Percentiles rank a stretch among this genome's conserved stretches.
Conservation (phyloP, 2,113 vertebrate genomes). For the Fulmarus glacialis region DNA sequence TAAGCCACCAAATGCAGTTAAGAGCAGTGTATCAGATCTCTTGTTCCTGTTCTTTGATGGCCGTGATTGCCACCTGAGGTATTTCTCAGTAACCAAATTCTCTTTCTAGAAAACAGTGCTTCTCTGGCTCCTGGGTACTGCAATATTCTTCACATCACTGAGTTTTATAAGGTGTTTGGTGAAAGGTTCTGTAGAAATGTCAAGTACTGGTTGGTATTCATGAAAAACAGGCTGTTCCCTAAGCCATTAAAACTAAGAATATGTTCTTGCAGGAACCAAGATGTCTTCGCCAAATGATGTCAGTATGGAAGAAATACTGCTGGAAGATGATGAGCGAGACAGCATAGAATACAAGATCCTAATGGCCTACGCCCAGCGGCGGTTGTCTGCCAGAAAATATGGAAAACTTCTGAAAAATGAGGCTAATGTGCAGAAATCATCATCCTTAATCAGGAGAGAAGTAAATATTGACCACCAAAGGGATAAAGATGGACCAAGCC, state of each 20-base stretch:
- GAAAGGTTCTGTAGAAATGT: neutral
- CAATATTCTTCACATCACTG: neutral
- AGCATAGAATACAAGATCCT: slow-evolving; percentile 70
- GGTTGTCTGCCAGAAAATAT: neutral
- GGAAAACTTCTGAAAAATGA: slow-evolving; percentile 8
- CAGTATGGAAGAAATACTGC: slow-evolving; percentile 55
- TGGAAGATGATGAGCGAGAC: slow-evolving; percentile 55
- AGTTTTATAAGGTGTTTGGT: neutral
- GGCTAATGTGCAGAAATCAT: neutral
- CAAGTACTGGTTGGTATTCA: neutral
- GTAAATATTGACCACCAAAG: accelerated
- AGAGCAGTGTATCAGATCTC: neutral
- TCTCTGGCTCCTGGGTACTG: neutral
- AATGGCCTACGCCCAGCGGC: slow-evolving; percentile 48
- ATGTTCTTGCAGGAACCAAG: slow-evolving; percentile 34
- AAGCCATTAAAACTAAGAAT: neutral
- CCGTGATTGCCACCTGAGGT: neutral
- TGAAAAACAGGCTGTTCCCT: neutral
- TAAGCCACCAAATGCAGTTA: neutral
- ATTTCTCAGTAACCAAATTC: neutral
- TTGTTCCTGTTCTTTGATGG: neutral
- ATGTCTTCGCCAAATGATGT: slow-evolving; percentile 8
- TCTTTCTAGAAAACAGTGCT: neutral
- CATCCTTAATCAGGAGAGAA: neutral
- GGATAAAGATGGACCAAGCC: neutral